These are phyloP conservation scores for Bryconaethiops microstoma DNA, from an alignment of 2,797 vertebrate species.

Conservation along the genomic window DNA sequence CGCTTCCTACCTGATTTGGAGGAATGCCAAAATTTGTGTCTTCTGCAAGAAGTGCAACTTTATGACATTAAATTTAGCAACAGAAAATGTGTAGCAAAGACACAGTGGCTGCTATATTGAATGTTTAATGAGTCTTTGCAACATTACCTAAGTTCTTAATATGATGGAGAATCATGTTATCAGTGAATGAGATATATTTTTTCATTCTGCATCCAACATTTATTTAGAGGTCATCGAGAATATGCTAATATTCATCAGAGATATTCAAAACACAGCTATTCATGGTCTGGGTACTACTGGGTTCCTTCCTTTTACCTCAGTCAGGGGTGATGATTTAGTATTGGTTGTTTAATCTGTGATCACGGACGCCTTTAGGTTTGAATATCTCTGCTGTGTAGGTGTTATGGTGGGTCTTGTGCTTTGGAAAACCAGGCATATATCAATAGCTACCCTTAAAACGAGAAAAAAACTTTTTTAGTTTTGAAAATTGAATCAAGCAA, in stretches of 20 bases:
- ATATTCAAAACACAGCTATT: not conserved
- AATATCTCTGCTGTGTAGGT: not conserved
- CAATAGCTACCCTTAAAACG: not conserved
- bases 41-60: conserved; percentile 12
- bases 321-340: not conserved
- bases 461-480: no score
- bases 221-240: no score
- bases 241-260: not conserved
- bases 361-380: not conserved
- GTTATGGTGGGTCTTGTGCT: not conserved
- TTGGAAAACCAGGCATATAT: not conserved
- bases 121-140: conserved; percentile 23
- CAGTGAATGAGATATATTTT: conserved; percentile 17
- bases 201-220: not conserved
- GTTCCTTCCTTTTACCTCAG: not conserved
- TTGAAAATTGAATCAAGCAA: not conserved
- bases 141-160: conserved; percentile 5
- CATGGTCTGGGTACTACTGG: not conserved
- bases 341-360: not conserved
- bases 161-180: conserved; percentile 12
- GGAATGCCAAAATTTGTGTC: not conserved
- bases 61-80: conserved; percentile 4
- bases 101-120: conserved; percentile 28
- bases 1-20: not conserved
- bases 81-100: conserved; percentile 6